Percentiles rank a stretch among this genome's conserved stretches.
phyloP scores from a whole-genome alignment of 2,888 invertebrate species.

The Andrena hattorfiana region DNA sequence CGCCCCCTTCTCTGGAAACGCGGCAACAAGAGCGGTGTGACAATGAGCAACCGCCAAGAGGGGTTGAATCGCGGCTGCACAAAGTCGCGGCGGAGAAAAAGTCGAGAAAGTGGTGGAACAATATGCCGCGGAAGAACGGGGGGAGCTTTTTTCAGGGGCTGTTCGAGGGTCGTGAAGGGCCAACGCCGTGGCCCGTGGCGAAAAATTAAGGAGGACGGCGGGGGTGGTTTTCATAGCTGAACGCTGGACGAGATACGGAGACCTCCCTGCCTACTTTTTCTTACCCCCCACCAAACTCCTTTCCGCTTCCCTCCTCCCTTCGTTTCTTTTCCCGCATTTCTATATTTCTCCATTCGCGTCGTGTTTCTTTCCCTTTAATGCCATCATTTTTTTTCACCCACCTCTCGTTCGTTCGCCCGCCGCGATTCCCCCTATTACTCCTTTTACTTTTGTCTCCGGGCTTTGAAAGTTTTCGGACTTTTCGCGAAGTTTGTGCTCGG shows the following conservation, averaged over 20 bases:
- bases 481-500: background rate
- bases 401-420: background rate
- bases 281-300: background rate
- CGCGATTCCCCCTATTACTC: background rate
- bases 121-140: constrained; percentile 38
- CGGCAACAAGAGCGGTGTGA: constrained; percentile 35
- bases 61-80: constrained; percentile 40
- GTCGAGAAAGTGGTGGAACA: constrained; percentile 52
- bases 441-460: background rate
- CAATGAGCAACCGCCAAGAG: constrained; percentile 37
- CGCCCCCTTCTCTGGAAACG: background rate
- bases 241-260: background rate
- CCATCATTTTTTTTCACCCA: background rate
- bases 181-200: constrained; percentile 25
- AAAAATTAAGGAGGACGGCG: constrained; percentile 45
- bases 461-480: constrained; percentile 27
- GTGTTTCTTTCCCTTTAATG: constrained; percentile 9
- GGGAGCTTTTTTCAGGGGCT: background rate
- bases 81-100: constrained; percentile 35
- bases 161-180: constrained; percentile 33
- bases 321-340: background rate
- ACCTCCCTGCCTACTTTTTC: background rate
- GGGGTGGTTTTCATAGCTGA: constrained; percentile 22
- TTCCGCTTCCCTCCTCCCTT: background rate
- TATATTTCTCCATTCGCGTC: too few relatives aligned